Evolutionary conservation across 2,888 invertebrate species (phyloP).

Genomic region (Epistrophe eligans): DNA sequence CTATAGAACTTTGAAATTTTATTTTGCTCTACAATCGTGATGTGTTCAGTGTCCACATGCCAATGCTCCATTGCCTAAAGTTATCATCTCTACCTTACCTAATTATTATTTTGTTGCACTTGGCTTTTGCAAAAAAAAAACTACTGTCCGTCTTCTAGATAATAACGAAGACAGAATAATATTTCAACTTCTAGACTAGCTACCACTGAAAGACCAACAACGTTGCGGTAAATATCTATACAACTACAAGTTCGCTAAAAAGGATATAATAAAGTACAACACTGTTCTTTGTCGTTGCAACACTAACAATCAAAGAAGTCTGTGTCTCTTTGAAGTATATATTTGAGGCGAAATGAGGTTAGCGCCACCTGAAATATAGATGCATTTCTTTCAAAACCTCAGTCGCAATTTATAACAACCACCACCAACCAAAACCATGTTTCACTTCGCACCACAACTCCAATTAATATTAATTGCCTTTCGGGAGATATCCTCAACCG

Average conservation of each 20-base stretch:
- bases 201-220: not conserved
- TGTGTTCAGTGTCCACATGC: too few species aligned
- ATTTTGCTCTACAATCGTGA: too few species aligned
- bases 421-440: not conserved
- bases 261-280: not conserved
- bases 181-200: not conserved
- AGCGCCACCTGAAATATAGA: conserved; percentile 13
- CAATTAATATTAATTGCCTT: conserved; percentile 42
- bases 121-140: not conserved
- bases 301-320: conserved; percentile 24
- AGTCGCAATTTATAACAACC: not conserved
- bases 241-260: not conserved
- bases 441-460: conserved; percentile 6
- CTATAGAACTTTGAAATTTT: too few species aligned
- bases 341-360: not conserved
- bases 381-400: conserved; percentile 7
- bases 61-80: not conserved
- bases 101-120: not conserved
- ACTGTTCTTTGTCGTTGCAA: not conserved
- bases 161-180: conserved; percentile 39
- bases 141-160: not conserved
- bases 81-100: not conserved
- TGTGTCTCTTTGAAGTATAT: conserved; percentile 13
- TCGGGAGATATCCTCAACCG: conserved; percentile 17
- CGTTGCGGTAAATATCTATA: not conserved